Percentiles rank a stretch among this genome's conserved stretches.
Evolutionary conservation across 2,888 invertebrate species (phyloP).

Genomic region (Aquatica leii): DNA sequence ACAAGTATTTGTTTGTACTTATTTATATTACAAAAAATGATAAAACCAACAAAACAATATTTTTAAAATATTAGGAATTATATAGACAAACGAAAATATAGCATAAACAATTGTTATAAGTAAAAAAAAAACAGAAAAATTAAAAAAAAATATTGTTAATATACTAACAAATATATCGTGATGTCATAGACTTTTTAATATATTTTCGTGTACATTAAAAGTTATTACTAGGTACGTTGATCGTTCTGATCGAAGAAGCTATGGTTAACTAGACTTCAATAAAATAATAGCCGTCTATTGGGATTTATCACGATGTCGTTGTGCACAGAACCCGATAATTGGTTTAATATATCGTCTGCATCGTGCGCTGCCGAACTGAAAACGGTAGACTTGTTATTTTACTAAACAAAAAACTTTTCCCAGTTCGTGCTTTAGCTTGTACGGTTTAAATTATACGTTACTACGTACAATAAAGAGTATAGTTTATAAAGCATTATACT

Average conservation of each 20-base stretch:
- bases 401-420: slow-evolving; percentile 30
- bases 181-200: no score
- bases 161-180: no score
- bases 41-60: no score
- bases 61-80: no score
- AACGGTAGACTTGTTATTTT: slow-evolving; percentile 25
- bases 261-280: slow-evolving; percentile 52
- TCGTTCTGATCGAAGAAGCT: slow-evolving; percentile 50
- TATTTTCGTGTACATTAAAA: no score
- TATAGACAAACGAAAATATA: no score
- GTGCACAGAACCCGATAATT: slow-evolving; percentile 53
- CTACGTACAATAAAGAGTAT: slow-evolving; percentile 6
- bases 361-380: slow-evolving; percentile 45
- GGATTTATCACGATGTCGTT: slow-evolving; percentile 57
- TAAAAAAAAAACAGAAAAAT: no score
- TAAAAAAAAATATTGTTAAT: no score
- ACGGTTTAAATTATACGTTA: slow-evolving; percentile 10
- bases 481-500: background rate
- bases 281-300: slow-evolving; percentile 56
- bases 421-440: slow-evolving; percentile 14
- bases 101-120: no score
- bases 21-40: no score
- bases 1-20: no score
- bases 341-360: slow-evolving; percentile 58
- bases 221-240: slow-evolving; percentile 31